Evolutionary conservation across 1,140 invertebrate species (phyloP), one percentile per base, ranked within the genome.

Genomic region (Drosophila rufa): DNA sequence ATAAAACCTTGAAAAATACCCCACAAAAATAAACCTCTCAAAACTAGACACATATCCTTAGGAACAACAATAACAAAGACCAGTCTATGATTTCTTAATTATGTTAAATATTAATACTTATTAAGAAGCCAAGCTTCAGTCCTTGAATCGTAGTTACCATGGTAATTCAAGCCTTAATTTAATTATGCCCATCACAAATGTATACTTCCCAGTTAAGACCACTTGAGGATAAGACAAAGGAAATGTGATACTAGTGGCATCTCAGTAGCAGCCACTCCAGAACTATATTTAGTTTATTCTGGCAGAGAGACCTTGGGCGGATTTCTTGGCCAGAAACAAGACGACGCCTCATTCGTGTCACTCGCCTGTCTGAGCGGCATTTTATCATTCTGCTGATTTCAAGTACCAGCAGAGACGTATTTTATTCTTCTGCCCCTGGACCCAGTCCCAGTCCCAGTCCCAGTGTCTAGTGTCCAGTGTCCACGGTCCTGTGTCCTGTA

Each of bases 381-480:
- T 87, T 89, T 83, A 80, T 87, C 83, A 83, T 83, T 89, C 75
- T 69, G 62, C 66, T 77, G 71, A 55, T 77, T 80, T 83, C 57
- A 70, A 89, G 80, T 70, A 76, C 70, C 80, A 79, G 81, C 71
- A 66, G 80, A 71, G 60, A 67, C 45, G 58, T 75, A 47, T 79
- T 69, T 65, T 42, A 60, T 47, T 22, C 42, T 27, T 57, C 17
- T 68, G 65, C 19, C 50, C 30, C 19, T 8, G 42, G 58, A n/a
- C 45, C 30, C 47, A 19, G 38, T 53, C 33, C 48, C 36, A 55
- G 38, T 27, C n/a, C n/a, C n/a, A n/a, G n/a, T 38, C 46, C 57
- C 40, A 43, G 36, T 42, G 45, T 42, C 57, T n/a, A 45, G 4
- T 67, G 38, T 33, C 40, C 57, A 53, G 48, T 38, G 47, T 75